These are phyloP conservation scores for Neostethus bicornis DNA, from an alignment of 2,797 vertebrate genomes.

Conservation along the genomic window DNA sequence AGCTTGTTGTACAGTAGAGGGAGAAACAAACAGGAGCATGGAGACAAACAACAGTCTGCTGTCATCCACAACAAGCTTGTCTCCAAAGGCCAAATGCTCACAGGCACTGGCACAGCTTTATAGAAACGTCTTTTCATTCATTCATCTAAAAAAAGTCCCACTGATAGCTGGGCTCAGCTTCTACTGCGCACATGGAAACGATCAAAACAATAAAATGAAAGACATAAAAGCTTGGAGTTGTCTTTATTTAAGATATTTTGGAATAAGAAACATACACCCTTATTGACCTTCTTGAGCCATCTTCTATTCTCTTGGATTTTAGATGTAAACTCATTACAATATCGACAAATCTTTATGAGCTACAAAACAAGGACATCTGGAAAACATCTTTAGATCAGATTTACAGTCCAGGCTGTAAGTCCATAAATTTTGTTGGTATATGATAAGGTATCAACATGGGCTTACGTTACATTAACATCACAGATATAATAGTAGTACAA, in stretches of 20 bases:
- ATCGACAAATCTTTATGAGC: neutral
- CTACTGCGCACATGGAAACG: slow-evolving; percentile 29
- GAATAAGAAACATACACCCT: neutral
- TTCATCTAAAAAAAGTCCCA: slow-evolving; percentile 28
- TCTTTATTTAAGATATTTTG: neutral
- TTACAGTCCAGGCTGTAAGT: slow-evolving; percentile 6
- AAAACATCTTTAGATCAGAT: slow-evolving; percentile 18
- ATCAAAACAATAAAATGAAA: slow-evolving; percentile 13
- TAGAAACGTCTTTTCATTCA: slow-evolving; percentile 8
- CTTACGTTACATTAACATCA: neutral
- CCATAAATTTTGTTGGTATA: slow-evolving; percentile 35
- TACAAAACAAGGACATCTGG: slow-evolving; percentile 4
- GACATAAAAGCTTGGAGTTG: neutral
- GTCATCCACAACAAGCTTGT: slow-evolving; percentile 37
- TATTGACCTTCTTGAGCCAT: neutral
- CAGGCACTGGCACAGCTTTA: slow-evolving; percentile 13
- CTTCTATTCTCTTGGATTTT: neutral
- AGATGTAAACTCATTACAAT: neutral
- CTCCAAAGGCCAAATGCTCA: slow-evolving; percentile 39
- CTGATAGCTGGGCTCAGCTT: slow-evolving; percentile 18
- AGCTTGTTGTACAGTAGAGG: slow-evolving; percentile 43
- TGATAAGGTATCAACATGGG: slow-evolving; percentile 30
- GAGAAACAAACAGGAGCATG: slow-evolving; percentile 20
- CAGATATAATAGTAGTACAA: neutral
- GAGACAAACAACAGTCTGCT: slow-evolving; percentile 45